Evolutionary conservation across 1,140 invertebrate species (phyloP).

Genomic region (Orchestia grillus): DNA sequence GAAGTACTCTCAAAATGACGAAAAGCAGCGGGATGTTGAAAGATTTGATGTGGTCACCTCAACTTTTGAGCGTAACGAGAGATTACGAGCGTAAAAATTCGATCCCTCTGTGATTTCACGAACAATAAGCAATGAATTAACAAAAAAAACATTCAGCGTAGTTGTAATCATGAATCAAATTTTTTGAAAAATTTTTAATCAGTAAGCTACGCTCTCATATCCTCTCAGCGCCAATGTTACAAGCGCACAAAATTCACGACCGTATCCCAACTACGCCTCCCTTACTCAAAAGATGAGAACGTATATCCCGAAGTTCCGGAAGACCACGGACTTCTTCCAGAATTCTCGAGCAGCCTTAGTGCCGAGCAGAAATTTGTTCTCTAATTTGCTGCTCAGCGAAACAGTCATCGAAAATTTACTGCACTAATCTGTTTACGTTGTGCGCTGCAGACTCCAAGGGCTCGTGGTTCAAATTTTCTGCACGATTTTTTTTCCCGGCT

Average conservation of each 20-base stretch:
- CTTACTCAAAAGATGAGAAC: background rate
- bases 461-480: background rate
- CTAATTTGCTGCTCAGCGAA: background rate
- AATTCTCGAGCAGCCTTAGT: background rate
- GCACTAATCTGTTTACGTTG: background rate
- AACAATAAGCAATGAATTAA: no score
- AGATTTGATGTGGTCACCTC: no score
- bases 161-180: no score
- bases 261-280: background rate
- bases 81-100: no score
- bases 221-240: background rate
- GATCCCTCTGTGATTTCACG: no score
- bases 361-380: background rate
- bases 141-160: no score
- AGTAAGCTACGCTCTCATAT: no score
- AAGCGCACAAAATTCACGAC: background rate
- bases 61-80: no score
- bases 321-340: background rate
- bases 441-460: background rate
- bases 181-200: no score
- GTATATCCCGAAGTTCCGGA: no score
- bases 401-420: constrained; percentile 2
- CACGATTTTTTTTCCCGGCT: background rate
- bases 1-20: no score
- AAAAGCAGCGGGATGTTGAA: no score